A percentile compares a stretch with the other conserved stretches of the same genome.
Conservation (phyloP, 2,888 invertebrate species). For the Mylabris sibirica region DNA sequence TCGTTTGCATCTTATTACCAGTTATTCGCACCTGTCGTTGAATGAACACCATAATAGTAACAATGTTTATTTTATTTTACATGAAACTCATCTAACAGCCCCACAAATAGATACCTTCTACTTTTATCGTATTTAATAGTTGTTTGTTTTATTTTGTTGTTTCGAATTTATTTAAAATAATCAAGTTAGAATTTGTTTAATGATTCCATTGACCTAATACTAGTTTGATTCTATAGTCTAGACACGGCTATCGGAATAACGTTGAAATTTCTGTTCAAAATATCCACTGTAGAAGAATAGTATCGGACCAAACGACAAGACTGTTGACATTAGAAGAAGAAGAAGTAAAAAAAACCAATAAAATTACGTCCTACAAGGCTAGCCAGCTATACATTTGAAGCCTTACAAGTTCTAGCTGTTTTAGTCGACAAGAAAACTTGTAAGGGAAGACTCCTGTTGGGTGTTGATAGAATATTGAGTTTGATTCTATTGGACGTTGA, state of each 20-base stretch:
- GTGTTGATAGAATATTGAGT: constrained; percentile 15
- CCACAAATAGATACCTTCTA: neutral
- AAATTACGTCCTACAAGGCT: constrained; percentile 34
- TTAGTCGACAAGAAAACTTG: constrained; percentile 21
- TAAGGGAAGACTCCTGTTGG: constrained; percentile 22
- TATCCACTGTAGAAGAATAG: neutral
- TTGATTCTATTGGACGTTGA: constrained; percentile 8
- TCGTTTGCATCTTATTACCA: neutral
- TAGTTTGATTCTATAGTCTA: constrained; percentile 11
- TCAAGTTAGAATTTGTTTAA: constrained; percentile 6
- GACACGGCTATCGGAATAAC: constrained; percentile 1
- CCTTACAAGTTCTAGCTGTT: constrained; percentile 29
- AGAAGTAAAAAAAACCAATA: neutral
- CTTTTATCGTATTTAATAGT: neutral
- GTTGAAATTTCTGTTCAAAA: constrained; percentile 4
- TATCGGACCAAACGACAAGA: constrained; percentile 11
- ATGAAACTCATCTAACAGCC: neutral
- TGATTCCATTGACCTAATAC: constrained; percentile 12
- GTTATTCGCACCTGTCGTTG: constrained; percentile 3
- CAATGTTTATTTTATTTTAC: neutral
- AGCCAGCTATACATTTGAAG: constrained; percentile 32
- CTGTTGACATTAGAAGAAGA: constrained; percentile 11
- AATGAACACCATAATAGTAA: neutral
- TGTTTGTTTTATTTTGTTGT: neutral
- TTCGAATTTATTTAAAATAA: neutral